These are phyloP conservation scores for Xanthorhoe spadicearia DNA, from an alignment of 2,888 invertebrate species.

Conservation along the genomic window DNA sequence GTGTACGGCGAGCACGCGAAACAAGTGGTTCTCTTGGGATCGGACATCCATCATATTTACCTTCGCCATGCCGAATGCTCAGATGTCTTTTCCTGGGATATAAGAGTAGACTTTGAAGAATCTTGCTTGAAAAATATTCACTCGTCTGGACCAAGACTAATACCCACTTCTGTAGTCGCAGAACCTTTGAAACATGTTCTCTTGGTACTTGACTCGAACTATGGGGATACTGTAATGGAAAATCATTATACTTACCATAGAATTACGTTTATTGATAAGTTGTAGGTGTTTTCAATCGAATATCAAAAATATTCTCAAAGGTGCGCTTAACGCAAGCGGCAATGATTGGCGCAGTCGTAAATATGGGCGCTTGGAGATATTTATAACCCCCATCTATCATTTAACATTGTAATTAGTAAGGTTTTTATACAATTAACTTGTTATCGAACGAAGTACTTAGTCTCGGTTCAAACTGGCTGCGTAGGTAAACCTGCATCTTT, in stretches of 20 bases:
- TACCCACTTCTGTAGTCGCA: slow-evolving; percentile 83
- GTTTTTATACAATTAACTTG: too few species aligned
- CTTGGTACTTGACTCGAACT: slow-evolving; percentile 86
- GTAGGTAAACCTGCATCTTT: too few species aligned
- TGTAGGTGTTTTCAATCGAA: slow-evolving; percentile 12
- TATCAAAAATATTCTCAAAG: too few species aligned
- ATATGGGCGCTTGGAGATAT: too few species aligned
- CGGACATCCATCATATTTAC: slow-evolving; percentile 61
- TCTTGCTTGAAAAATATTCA: slow-evolving; percentile 79
- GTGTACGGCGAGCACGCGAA: slow-evolving; percentile 63
- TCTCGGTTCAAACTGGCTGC: too few species aligned
- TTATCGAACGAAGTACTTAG: too few species aligned
- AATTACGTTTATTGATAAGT: slow-evolving; percentile 60
- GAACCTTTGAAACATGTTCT: slow-evolving; percentile 81
- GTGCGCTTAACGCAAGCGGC: too few species aligned
- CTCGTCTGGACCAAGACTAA: slow-evolving; percentile 75
- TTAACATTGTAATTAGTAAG: too few species aligned
- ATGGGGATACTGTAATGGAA: slow-evolving; percentile 83
- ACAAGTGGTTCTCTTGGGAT: slow-evolving; percentile 63
- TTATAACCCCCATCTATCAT: too few species aligned
- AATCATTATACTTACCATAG: slow-evolving; percentile 68
- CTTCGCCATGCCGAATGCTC: slow-evolving; percentile 84
- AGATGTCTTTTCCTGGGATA: slow-evolving; percentile 86
- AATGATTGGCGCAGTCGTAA: too few species aligned
- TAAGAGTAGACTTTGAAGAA: slow-evolving; percentile 68